Conservation (phyloP, 2,113 vertebrate genomes). For the Amblyornis subalaris region DNA sequence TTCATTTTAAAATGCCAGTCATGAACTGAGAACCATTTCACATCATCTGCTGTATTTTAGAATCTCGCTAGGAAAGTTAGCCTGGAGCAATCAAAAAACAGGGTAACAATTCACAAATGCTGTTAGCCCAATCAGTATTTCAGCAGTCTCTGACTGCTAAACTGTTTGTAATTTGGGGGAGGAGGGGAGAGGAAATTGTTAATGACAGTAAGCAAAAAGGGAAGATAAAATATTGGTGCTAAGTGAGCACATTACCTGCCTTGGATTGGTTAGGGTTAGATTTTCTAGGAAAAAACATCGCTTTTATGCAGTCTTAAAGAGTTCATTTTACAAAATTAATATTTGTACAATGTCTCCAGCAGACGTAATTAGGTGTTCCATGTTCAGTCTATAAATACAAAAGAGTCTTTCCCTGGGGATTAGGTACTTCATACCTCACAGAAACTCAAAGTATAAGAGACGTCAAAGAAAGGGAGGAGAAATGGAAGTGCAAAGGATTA, state of each 20-base stretch:
- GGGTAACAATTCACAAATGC: slow-evolving; percentile 39
- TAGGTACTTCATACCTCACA: background rate
- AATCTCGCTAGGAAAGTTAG: slow-evolving; percentile 25
- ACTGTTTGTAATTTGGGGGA: background rate
- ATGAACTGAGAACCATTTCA: background rate
- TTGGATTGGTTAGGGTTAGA: background rate
- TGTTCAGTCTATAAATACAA: background rate
- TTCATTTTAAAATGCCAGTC: background rate
- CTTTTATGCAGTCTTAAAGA: background rate
- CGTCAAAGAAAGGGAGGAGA: background rate
- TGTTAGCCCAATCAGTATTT: slow-evolving; percentile 34
- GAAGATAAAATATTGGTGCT: background rate
- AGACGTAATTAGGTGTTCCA: background rate
- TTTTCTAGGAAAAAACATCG: background rate
- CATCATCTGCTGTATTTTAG: slow-evolving; percentile 45
- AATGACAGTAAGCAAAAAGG: background rate
- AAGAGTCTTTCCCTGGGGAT: background rate
- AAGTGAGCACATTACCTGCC: background rate
- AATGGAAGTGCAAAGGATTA: background rate
- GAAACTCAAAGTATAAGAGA: background rate
- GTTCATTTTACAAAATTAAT: background rate
- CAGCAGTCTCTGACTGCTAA: background rate
- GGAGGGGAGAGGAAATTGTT: background rate
- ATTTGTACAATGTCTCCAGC: background rate
- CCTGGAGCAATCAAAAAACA: background rate